Percentiles rank a stretch among this genome's conserved stretches.
Conservation (phyloP, 2,797 vertebrate genomes). For the Tenualosa thibaudeaui region DNA sequence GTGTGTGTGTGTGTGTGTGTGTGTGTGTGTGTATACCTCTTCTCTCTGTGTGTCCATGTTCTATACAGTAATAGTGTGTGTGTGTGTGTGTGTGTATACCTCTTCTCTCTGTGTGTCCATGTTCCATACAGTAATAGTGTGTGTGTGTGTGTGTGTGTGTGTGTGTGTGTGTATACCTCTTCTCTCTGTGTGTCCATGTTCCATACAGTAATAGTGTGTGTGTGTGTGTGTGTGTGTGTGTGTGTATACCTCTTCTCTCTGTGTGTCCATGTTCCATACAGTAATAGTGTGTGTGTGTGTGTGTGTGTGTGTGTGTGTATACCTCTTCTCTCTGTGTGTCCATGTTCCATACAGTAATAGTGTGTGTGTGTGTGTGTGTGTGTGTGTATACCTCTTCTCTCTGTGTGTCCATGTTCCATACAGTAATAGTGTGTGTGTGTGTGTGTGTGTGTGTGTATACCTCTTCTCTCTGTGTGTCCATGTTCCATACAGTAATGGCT, state of each 20-base stretch:
- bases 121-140: slow-evolving; percentile 97
- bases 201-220: background rate
- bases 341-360: background rate
- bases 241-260: slow-evolving; percentile 54
- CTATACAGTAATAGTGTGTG: background rate
- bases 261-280: slow-evolving; percentile 80
- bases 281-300: background rate
- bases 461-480: slow-evolving; percentile 93
- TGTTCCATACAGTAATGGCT: slow-evolving; percentile 97
- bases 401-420: slow-evolving; percentile 81
- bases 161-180: background rate
- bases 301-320: background rate
- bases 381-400: slow-evolving; percentile 49
- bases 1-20: background rate
- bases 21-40: background rate
- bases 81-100: slow-evolving; percentile 67
- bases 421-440: background rate
- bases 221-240: background rate
- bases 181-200: background rate
- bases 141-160: background rate
- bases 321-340: background rate
- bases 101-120: slow-evolving; percentile 94
- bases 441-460: slow-evolving; percentile 61
- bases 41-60: slow-evolving; percentile 84
- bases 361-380: background rate